Evolutionary conservation across 2,888 invertebrate genomes (phyloP), one percentile per base, ranked within the genome.

Genomic region (Suillia variegata): DNA sequence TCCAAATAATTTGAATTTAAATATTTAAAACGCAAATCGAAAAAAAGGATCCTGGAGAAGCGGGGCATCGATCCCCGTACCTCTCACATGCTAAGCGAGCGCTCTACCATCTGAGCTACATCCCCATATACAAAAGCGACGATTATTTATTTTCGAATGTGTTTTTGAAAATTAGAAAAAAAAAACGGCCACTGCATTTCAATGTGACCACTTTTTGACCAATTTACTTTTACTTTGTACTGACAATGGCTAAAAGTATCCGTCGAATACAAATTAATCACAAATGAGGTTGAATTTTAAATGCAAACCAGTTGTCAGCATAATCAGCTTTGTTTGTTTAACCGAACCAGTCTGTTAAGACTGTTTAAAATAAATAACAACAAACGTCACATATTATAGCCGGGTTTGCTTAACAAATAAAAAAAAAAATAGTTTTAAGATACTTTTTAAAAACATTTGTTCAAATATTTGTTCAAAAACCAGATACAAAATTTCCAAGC

Each of bases 1-100:
- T 26, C 26, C 26, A 26, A 38, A 38, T n/a, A 13, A 38, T 38
- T 38, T 38, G 4, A 38, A 38, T 45, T 20, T 20, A 45, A 18
- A 45, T 45, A 18, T 45, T 3, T 20, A 45, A 45, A 45, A n/a
- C 10, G n/a, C 6, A 38, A n/a, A 17, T 45, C 13, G 18, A 13
- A 38, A 51, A 51, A 51, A 33, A 33, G 31, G 15, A 34, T 51
- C 18, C 20, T 80, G 81, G 81, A 81, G 81, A 80, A 80, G 80
- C 80, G 78, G 81, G 80, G 80, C 75, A 81, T 81, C 80, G 81
- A 81, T 81, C 81, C 80, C 81, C 79, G 79, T 81, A 81, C 81
- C 81, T 81, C 81, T 81, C 81, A 80, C 81, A 81, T 81, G 81
- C 81, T 81, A 81, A 81, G 81, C 81, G 81, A 81, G 80, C 80